A percentile compares a stretch with the other conserved stretches of the same genome.
phyloP scores from a whole-genome alignment of 2,888 invertebrate genomes.

The Phortica magna region DNA sequence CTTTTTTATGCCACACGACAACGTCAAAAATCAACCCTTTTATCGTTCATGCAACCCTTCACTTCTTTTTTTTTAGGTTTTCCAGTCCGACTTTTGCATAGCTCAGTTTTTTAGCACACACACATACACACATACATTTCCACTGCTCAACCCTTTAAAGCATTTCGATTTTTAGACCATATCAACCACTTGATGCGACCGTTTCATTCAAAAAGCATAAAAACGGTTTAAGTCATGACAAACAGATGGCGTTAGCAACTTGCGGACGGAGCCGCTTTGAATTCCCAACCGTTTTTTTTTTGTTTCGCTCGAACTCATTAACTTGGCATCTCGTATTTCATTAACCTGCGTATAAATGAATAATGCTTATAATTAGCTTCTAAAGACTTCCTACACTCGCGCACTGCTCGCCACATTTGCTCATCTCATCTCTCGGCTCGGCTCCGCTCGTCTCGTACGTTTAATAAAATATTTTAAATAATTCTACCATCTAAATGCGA shows the following conservation, averaged over 20 bases:
- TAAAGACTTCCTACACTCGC: conserved; percentile 31
- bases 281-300: conserved; percentile 11
- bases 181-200: neutral
- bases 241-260: conserved; percentile 14
- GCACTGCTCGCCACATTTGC: conserved; percentile 3
- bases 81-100: conserved; percentile 17
- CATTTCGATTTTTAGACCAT: neutral
- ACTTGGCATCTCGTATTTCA: conserved; percentile 26
- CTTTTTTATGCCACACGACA: conserved; percentile 6
- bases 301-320: conserved; percentile 23
- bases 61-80: neutral
- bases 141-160: conserved; percentile 2
- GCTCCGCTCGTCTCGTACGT: conserved; percentile 58
- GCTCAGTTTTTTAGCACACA: conserved; percentile 8
- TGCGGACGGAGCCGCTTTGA: neutral
- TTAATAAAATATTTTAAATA: conserved; percentile 77
- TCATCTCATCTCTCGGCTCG: neutral
- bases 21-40: conserved; percentile 28
- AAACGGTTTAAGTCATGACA: neutral
- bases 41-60: conserved; percentile 34
- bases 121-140: neutral
- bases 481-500: conserved; percentile 77
- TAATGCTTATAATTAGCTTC: conserved; percentile 34
- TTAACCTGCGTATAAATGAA: conserved; percentile 34
- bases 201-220: neutral